phyloP scores from a whole-genome alignment of 2,797 vertebrate genomes.

The Pachyuromys duprasi region DNA sequence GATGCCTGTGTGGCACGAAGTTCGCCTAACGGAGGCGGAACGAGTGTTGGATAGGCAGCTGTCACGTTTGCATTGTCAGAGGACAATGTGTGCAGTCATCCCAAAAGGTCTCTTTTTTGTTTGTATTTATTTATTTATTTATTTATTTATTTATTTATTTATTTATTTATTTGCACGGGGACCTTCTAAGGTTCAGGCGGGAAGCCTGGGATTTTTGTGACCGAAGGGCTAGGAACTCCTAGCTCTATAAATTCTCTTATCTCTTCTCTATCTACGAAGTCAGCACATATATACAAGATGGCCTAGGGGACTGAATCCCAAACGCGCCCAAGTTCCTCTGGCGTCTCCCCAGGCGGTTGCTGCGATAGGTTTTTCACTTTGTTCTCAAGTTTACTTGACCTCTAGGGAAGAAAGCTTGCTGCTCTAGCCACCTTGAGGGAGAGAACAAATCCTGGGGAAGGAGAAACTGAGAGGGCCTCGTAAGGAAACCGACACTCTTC shows the following conservation, averaged over 20 bases:
- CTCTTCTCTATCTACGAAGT: conserved; percentile 37
- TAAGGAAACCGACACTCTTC: background rate
- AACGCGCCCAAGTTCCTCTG: conserved; percentile 16
- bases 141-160: background rate
- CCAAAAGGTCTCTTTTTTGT: background rate
- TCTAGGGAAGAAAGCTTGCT: conserved; percentile 10
- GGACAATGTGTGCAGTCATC: conserved; percentile 56
- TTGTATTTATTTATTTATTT: background rate
- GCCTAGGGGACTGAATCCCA: background rate
- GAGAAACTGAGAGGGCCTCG: conserved; percentile 29
- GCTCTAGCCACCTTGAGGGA: background rate
- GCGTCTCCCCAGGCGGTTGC: conserved; percentile 17
- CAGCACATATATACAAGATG: background rate
- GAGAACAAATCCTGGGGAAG: conserved; percentile 19
- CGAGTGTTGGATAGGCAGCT: conserved; percentile 60
- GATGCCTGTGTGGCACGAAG: conserved; percentile 71
- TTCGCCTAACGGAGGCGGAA: conserved; percentile 56
- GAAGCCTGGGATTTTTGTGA: background rate
- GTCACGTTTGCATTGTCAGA: conserved; percentile 72
- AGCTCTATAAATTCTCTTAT: conserved; percentile 38
- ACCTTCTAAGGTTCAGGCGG: conserved; percentile 3
- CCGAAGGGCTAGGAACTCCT: background rate
- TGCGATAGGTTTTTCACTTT: background rate
- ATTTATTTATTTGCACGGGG: conserved; percentile 35
- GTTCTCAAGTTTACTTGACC: background rate